Evolutionary conservation across 1,140 invertebrate species (phyloP), one percentile per base, ranked within the genome.

Genomic region (Drosophila nigromelanica): DNA sequence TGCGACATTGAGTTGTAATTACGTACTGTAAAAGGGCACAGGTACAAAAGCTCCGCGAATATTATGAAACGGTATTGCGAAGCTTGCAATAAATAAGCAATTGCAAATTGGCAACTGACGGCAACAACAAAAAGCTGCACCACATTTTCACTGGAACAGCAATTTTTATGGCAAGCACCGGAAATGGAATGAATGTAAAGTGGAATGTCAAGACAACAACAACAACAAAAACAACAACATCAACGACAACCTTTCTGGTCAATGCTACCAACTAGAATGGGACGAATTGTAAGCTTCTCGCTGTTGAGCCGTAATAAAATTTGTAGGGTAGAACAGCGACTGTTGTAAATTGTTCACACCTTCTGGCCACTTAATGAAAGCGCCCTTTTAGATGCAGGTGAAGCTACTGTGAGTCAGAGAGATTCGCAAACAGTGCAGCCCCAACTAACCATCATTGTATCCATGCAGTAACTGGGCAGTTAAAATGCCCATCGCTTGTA

Each of bases 61-160:
- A 39, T 45, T 35, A 39, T 12, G 27, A 45, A 35, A 45, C 18
- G 4, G 27, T 15, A 42, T 56, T 21, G 50, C n/a, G 45, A 47
- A 48, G 67, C 56, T 76, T 73, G 24, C 52, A 27, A 68, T 52
- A 63, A 51, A 55, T 62, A 71, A 82, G 55, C 52, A 75, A 78
- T 67, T 63, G 75, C 69, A 61, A 81, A 80, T 80, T 76, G 56
- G 47, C 58, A 59, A 27, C 45, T 6, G 27, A 12, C 10, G 47
- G 21, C 15, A 27, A 14, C 5, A n/a, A 55, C 47, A 58, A 55
- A 43, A 59, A 59, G 66, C 61, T 70, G 78, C 67, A 76, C 54
- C 50, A 54, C 55, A 40, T 55, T 63, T 45, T 18, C 37, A 33
- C 35, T 33, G 21, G 35, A 21, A 39, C 37, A 54, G 50, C 51